Base-by-base conservation (phyloP, 2,888 invertebrate genomes). In the Palloptera scutellata region DNA sequence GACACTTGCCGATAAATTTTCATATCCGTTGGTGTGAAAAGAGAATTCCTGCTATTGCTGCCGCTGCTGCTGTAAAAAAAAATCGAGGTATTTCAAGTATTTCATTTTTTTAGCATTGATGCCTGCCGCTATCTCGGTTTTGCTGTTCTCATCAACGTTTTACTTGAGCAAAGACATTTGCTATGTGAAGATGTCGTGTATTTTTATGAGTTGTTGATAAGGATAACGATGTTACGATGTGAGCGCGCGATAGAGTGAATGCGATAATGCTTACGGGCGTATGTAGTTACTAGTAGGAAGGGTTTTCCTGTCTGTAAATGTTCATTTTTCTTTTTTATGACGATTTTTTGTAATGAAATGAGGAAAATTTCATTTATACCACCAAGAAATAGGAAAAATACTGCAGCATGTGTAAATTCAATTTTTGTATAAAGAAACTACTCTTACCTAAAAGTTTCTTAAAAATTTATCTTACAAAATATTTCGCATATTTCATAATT, bases 121-220 rank as follows among this genome's bases (percentile, higher is more conserved):
- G 48, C 13, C 15, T 48, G 48, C 1, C 10, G 48, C 10, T 48
- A 10, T 11, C 48, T 13, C 10, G 10, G 12, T 15, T 15, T 13
- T 48, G 45, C 13, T 15, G 5, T 48, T 15, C 48, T 4, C 9
- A 13, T 5, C 48, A 48, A 10, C 48, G 11, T 15, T n/a, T 12
- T 48, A 12, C 13, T 15, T n/a, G 5, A 48, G n/a, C 8, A 13
- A 48, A 48, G 10, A 48, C 11, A 48, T 48, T 13, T 48, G 1
- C 12, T 1, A 6, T 8, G 48, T 15, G 48, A 48, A 13, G 13
- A 15, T 8, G 48, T 53, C 42, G 15, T 53, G 43, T 55, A 41
- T 43, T 57, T 63, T 66, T 66, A 66, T 66, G 66, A 62, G 60
- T 69, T 66, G 69, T 64, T 66, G 64, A 66, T 66, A 64, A 69